Evolutionary conservation across 2,888 invertebrate genomes (phyloP), one percentile per base, ranked within the genome.

Genomic region (Stenoptilia bipunctidactyla): DNA sequence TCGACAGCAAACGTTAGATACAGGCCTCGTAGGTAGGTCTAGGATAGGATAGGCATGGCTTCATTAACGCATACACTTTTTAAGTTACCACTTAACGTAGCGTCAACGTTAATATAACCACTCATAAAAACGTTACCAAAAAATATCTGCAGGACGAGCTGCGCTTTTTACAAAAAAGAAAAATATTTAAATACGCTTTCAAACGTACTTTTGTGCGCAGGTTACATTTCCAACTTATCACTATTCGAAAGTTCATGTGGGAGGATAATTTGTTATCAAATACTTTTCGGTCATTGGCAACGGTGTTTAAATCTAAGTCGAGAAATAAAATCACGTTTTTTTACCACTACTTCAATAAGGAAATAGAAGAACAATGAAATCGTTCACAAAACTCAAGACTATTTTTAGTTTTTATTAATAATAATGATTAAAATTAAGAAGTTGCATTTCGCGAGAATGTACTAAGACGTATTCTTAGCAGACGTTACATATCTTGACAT

Each of bases 201-300:
- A 61, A 66, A 55, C 64, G 58, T 59, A 55, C 55, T 47, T 49
- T 75, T 76, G 76, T 79, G 80, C 79, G 76, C 74, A 68, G 72
- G 65, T 72, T 71, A 65, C 61, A 60, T 55, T 64, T 72, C 71
- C 72, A 76, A 76, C 48, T 66, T 60, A 73, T 66, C 66, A 76
- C 62, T 58, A 71, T 20, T 20, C 20, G 20, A 75, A 69, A 65
- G 67, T 64, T 62, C 65, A 66, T 59, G 58, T 30, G 4, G 58
- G 70, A 72, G 72, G 66, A 56, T 59, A 68, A 70, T 65, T 70
- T 70, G 71, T 5, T 50, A 52, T 65, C 70, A 68, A 72, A 79
- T 77, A 76, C 72, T 79, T 72, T 71, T 64, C 64, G 74, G 66
- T 74, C 75, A 67, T 75, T 75, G 77, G 76, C 77, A 68, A 65